Evolutionary conservation across 2,888 invertebrate species (phyloP).

Genomic region (Disparrhopalites patrizii): DNA sequence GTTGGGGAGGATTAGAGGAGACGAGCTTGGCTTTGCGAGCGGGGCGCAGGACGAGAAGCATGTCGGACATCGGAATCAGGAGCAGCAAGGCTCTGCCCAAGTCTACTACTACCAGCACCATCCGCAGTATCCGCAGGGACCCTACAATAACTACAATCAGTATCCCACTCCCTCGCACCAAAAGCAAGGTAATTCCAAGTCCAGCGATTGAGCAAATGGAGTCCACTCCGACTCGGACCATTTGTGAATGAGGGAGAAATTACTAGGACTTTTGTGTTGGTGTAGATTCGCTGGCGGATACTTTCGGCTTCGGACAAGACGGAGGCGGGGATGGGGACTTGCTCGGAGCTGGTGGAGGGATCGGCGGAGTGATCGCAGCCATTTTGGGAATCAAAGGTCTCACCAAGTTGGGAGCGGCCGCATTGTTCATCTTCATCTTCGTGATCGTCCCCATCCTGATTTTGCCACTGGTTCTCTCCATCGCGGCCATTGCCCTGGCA

Average conservation of each 20-base stretch:
- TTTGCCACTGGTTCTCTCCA: conserved; percentile 1
- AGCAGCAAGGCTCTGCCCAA: not conserved
- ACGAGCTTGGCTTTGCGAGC: not conserved
- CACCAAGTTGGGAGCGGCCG: conserved; percentile 16
- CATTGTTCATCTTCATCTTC: conserved; percentile 3
- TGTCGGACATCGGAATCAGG: not conserved
- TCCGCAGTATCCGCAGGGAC: not conserved
- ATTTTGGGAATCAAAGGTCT: conserved; percentile 17
- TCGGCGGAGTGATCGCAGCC: conserved; percentile 1
- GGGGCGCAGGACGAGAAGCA: not conserved
- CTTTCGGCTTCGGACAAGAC: not conserved
- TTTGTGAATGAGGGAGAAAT: not conserved
- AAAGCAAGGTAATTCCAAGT: conserved; percentile 9
- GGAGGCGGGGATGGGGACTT: not conserved
- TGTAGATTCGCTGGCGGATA: too few relatives aligned
- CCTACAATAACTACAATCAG: not conserved
- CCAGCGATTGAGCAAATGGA: not conserved
- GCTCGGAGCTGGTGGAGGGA: not conserved
- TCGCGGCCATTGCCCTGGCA: conserved; percentile 1
- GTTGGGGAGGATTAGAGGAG: not conserved
- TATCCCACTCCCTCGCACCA: not conserved
- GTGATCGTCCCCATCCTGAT: conserved; percentile 7
- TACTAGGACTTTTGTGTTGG: not conserved
- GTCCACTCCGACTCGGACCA: not conserved
- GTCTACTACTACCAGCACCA: conserved; percentile 1